Percentiles rank a stretch among this genome's conserved stretches.
Conservation (phyloP, 1,140 invertebrate species). For the Heliconius hermathena region DNA sequence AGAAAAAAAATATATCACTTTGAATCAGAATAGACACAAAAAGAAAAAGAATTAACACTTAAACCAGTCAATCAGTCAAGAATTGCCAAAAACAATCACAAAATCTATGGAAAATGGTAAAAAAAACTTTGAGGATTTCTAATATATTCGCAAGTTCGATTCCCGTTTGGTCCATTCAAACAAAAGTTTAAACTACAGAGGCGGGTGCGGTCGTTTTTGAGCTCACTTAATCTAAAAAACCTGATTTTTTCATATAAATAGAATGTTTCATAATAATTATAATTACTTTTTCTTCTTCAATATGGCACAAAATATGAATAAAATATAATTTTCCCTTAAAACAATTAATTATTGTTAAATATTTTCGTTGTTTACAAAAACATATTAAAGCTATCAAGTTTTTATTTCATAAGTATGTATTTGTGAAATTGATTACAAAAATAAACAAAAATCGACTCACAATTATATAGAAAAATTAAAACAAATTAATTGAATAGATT, state of each 20-base stretch:
- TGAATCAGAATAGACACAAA: not conserved
- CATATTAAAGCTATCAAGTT: constrained; percentile 11
- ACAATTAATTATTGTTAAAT: constrained; percentile 3
- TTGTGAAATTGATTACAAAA: not conserved
- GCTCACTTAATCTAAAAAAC: not conserved
- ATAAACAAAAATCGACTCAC: not conserved
- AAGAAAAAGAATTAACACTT: not conserved
- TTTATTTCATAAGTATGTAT: not conserved
- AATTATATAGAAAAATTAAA: not conserved
- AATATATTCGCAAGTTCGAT: not conserved
- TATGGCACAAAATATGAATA: constrained; percentile 13
- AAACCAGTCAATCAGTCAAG: too few relatives aligned
- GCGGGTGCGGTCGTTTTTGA: not conserved
- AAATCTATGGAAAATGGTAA: not conserved
- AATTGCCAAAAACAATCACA: too few relatives aligned
- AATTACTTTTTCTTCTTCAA: not conserved
- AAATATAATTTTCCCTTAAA: constrained; percentile 1
- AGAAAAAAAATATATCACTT: not conserved
- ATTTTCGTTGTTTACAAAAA: constrained; percentile 10
- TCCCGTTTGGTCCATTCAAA: not conserved
- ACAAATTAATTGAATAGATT: not conserved
- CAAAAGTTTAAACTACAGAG: not conserved
- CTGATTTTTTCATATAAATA: not conserved
- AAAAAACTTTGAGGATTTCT: not conserved
- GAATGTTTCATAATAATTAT: not conserved